These are phyloP conservation scores for Ischnura elegans DNA, from an alignment of 2,888 invertebrate species.

Conservation along the genomic window DNA sequence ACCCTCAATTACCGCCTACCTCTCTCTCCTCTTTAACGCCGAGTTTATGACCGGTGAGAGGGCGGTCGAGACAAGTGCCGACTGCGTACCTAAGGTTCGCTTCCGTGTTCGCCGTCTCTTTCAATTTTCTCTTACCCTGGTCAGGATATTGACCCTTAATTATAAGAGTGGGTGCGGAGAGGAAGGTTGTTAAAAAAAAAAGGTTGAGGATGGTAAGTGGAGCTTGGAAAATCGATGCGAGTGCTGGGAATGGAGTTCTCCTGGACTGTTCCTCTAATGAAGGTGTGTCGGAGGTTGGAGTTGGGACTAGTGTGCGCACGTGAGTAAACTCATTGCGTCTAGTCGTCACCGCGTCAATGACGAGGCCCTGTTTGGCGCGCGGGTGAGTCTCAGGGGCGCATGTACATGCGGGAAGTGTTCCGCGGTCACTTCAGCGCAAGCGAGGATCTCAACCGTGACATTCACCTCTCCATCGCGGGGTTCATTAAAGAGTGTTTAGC, in stretches of 20 bases:
- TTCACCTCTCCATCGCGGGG: not conserved
- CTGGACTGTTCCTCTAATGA: not conserved
- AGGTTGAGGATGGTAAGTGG: not conserved
- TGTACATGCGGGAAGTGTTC: not conserved
- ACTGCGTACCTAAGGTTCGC: not conserved
- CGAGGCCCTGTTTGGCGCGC: not conserved
- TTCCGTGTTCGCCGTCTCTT: not conserved
- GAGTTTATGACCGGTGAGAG: not conserved
- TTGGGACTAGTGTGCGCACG: not conserved
- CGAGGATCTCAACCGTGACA: not conserved
- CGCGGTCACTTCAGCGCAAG: not conserved
- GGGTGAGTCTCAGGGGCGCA: not conserved
- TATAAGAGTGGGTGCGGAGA: not conserved
- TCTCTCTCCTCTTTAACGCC: not conserved
- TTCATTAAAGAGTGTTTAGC: not conserved
- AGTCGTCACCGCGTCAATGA: not conserved
- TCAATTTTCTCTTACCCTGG: not conserved
- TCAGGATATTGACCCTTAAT: slow-evolving; percentile 12
- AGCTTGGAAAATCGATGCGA: not conserved
- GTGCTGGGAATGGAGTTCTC: not conserved
- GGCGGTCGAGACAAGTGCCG: not conserved
- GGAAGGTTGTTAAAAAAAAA: no score
- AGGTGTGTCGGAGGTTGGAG: not conserved
- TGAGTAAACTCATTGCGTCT: slow-evolving; percentile 1
- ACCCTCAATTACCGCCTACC: not conserved